phyloP scores from a whole-genome alignment of 2,113 vertebrate genomes.

The Tauraco erythrolophus region DNA sequence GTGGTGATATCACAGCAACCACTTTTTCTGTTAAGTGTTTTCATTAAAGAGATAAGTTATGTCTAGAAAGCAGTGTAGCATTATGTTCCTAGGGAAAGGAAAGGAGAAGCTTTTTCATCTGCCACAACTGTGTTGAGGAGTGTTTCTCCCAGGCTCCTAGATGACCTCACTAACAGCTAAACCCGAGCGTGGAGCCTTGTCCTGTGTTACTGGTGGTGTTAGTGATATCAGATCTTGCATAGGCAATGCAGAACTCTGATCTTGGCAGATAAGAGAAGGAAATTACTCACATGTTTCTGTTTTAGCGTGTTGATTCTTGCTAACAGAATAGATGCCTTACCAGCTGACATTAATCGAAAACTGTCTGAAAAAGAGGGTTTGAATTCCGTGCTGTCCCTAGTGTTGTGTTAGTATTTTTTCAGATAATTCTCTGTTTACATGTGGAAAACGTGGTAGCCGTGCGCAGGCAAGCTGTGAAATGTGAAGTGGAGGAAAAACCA shows the following conservation, averaged over 20 bases:
- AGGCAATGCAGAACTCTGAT: neutral
- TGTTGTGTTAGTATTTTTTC: neutral
- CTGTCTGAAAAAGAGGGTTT: neutral
- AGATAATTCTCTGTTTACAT: neutral
- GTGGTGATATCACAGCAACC: neutral
- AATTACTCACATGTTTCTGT: neutral
- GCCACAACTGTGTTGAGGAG: neutral
- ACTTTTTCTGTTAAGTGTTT: neutral
- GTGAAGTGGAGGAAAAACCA: neutral
- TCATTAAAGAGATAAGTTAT: neutral
- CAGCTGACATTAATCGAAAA: neutral
- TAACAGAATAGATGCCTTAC: neutral
- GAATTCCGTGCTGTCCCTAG: neutral
- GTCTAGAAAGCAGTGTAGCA: neutral
- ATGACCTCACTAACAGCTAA: neutral
- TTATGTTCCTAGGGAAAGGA: neutral
- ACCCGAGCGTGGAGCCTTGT: neutral
- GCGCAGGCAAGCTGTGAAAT: neutral
- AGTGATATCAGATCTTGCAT: neutral
- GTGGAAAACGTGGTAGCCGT: neutral
- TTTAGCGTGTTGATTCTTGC: neutral
- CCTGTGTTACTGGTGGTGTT: neutral
- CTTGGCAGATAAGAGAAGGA: neutral
- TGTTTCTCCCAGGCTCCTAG: neutral
- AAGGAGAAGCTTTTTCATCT: neutral